These are phyloP conservation scores for Melinaea menophilus DNA, from an alignment of 2,888 invertebrate genomes.

Conservation along the genomic window DNA sequence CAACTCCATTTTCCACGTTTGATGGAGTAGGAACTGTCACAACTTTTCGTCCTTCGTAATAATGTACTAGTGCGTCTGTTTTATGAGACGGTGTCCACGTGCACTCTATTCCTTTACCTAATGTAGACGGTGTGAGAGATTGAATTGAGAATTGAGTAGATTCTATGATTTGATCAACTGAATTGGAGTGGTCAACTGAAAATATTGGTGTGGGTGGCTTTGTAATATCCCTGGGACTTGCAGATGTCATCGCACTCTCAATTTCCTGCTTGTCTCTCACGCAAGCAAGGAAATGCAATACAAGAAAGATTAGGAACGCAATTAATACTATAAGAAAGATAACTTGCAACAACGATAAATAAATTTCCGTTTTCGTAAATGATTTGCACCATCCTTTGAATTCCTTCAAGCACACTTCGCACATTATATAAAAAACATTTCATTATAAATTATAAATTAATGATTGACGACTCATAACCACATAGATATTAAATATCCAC, in stretches of 20 bases:
- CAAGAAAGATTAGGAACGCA: conserved; percentile 49
- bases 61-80: conserved; percentile 44
- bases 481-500: conserved; percentile 36
- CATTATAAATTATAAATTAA: conserved; percentile 21
- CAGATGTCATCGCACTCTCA: background rate
- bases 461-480: conserved; percentile 40
- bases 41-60: conserved; percentile 38
- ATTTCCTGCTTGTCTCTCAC: conserved; percentile 8
- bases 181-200: background rate
- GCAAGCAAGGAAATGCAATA: conserved; percentile 55
- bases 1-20: background rate
- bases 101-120: conserved; percentile 40
- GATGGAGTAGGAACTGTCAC: background rate
- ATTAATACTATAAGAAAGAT: conserved; percentile 48
- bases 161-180: no score
- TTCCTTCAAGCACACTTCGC: conserved; percentile 53
- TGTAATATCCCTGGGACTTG: background rate
- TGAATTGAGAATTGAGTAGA: no score
- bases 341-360: conserved; percentile 47
- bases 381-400: conserved; percentile 60
- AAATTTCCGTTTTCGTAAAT: conserved; percentile 55
- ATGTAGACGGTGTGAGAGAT: no score
- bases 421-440: conserved; percentile 47
- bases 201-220: background rate
- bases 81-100: conserved; percentile 57